Base-by-base conservation (phyloP, 23 tunicate genomes). In the Oikopleura dioica region DNA sequence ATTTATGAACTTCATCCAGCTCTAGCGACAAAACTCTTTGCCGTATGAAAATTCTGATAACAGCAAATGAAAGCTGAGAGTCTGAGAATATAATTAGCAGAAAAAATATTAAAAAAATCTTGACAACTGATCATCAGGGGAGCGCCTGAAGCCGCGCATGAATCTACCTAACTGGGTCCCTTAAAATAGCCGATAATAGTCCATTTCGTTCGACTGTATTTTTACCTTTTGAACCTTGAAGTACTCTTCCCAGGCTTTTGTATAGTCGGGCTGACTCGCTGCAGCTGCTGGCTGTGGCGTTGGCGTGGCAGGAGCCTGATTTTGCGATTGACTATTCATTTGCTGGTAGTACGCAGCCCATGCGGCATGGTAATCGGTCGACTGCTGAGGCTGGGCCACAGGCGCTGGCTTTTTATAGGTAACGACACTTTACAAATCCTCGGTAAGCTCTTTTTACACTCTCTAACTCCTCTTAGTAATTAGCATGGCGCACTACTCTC, bases 171-270 rank as follows among this genome's bases (percentile, higher is more conserved):
- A n/a, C n/a, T n/a, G n/a, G n/a, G n/a, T n/a, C n/a, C n/a, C n/a
- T n/a, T n/a, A n/a, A n/a, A n/a, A n/a, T n/a, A n/a, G n/a, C n/a
- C n/a, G n/a, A n/a, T n/a, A n/a, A n/a, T n/a, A n/a, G n/a, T n/a
- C n/a, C n/a, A n/a, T n/a, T n/a, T n/a, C n/a, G n/a, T n/a, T n/a
- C n/a, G n/a, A n/a, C n/a, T n/a, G n/a, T n/a, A n/a, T n/a, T n/a
- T n/a, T n/a, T 44, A 9, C 9, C 16, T 9, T 44, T 9, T 9
- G 16, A 24, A 63, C 72, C 83, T 94, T 94, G 69, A 87, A 77
- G 55, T 94, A 94, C 77, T 94, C 99, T 76, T 84, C 86, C 99
- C 99, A 94, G 32, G 95, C 96, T 79, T 94, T 94, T 26, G 95
- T 82, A 79, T 86, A 94, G 35, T 94, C 99, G 0, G 88, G 95